Evolutionary conservation across 2,797 vertebrate genomes (phyloP).

Genomic region (Anolis apletophallus): DNA sequence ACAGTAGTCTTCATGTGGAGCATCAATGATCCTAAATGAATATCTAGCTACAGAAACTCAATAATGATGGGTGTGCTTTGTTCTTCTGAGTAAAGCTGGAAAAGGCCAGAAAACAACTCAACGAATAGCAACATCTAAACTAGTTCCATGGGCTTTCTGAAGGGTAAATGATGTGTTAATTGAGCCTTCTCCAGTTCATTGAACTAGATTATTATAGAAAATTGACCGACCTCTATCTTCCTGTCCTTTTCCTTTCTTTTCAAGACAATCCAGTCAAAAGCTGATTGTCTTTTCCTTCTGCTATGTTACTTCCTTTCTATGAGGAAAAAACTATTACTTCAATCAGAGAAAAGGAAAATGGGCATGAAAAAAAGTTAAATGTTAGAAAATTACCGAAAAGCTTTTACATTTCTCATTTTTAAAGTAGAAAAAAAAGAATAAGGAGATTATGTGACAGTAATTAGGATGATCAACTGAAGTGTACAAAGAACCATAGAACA

Average conservation of each 20-base stretch:
- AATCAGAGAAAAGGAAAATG: background rate
- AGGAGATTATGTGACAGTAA: background rate
- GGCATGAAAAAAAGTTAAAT: background rate
- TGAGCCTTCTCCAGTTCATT: conserved; percentile 35
- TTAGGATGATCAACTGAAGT: background rate
- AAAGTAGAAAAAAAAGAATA: conserved; percentile 6
- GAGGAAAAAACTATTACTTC: background rate
- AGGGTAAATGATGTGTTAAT: conserved; percentile 40
- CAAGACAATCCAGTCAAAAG: conserved; percentile 15
- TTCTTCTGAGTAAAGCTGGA: conserved; percentile 15
- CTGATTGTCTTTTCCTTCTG: conserved; percentile 13
- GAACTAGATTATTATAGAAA: conserved; percentile 30
- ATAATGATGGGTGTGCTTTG: conserved; percentile 7
- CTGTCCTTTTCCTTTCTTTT: conserved; percentile 37
- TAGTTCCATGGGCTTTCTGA: conserved; percentile 17
- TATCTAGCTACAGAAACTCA: conserved; percentile 7
- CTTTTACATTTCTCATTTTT: background rate
- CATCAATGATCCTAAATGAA: conserved; percentile 18
- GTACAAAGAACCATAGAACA: background rate
- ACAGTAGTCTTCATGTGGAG: conserved; percentile 1
- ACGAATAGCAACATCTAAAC: conserved; percentile 8
- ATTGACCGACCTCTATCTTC: conserved; percentile 27
- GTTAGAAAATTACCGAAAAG: background rate
- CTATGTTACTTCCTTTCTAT: background rate
- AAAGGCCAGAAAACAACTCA: background rate